A percentile compares a stretch with the other conserved stretches of the same genome.
These are phyloP conservation scores for Myotis davidii DNA, from an alignment of 2,113 vertebrate species.

Conservation along the genomic window DNA sequence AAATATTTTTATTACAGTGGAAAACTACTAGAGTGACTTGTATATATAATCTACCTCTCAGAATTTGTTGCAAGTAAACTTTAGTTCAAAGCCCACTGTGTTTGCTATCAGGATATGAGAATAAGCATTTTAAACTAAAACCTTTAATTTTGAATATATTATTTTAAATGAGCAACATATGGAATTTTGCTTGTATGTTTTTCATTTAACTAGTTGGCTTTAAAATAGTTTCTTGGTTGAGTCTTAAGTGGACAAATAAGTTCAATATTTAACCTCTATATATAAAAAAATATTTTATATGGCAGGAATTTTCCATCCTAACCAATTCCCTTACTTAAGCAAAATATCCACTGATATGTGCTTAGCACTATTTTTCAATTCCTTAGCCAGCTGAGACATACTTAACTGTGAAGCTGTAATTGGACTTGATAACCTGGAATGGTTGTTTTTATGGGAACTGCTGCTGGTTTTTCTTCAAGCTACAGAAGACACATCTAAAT, in stretches of 20 bases:
- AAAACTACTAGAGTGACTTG: neutral
- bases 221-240: neutral
- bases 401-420: conserved; percentile 52
- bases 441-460: conserved; percentile 40
- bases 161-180: neutral
- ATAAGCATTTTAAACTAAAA: neutral
- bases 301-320: neutral
- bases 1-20: neutral
- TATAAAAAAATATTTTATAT: neutral
- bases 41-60: neutral
- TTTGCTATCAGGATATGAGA: neutral
- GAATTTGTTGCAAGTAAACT: neutral
- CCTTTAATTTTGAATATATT: neutral
- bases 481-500: conserved; percentile 42
- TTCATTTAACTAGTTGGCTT: neutral
- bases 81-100: neutral
- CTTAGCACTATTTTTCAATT: neutral
- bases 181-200: neutral
- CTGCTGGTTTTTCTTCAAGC: conserved; percentile 41
- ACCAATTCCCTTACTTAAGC: neutral
- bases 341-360: neutral
- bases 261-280: neutral
- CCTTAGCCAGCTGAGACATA: neutral
- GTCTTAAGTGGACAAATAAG: neutral
- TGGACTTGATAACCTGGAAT: conserved; percentile 22